Evolutionary conservation across 2,113 vertebrate species (phyloP).

Genomic region (Tragulus kanchil): DNA sequence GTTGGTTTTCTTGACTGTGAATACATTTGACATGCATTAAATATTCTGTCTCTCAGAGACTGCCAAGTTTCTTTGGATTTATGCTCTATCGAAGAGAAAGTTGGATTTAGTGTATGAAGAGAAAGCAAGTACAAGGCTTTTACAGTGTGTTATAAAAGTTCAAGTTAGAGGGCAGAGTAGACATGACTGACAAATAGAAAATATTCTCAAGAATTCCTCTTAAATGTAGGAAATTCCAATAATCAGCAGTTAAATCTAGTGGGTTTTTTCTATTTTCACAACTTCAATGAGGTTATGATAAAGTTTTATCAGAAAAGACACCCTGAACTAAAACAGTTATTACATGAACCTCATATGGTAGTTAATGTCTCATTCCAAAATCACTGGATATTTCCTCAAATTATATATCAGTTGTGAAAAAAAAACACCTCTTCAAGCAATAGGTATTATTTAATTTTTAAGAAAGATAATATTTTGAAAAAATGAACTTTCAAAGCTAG

Average conservation of each 20-base stretch:
- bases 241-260: not conserved
- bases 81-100: constrained; percentile 23
- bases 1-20: not conserved
- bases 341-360: not conserved
- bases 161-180: not conserved
- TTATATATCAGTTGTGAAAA: not conserved
- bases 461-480: not conserved
- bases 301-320: not conserved
- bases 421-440: not conserved
- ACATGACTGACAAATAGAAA: not conserved
- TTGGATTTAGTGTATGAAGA: not conserved
- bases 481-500: not conserved
- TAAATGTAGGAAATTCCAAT: not conserved
- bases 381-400: not conserved
- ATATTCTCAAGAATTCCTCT: not conserved
- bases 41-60: not conserved
- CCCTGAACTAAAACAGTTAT: not conserved
- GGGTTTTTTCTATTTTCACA: not conserved
- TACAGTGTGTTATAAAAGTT: not conserved
- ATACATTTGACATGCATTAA: not conserved
- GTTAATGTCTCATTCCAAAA: not conserved
- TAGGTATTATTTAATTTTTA: not conserved
- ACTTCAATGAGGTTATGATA: not conserved
- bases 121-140: not conserved
- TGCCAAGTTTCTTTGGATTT: constrained; percentile 17